Conservation (phyloP, 1,140 invertebrate genomes). For the Stegodyphus mimosarum region DNA sequence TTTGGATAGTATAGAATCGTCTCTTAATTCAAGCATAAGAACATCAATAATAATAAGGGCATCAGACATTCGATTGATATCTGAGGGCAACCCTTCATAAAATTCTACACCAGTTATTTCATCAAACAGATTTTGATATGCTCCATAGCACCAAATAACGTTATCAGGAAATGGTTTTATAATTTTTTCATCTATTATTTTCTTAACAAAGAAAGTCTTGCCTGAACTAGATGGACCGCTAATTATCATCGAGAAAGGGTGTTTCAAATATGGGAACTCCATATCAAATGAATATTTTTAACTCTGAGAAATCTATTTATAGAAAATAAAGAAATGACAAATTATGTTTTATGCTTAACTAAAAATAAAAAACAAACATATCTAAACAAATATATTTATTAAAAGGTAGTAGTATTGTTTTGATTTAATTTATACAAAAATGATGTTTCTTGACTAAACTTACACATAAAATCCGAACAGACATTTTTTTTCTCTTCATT, state of each 20-base stretch:
- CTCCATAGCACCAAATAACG: constrained; percentile 8
- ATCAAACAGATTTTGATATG: constrained; percentile 5
- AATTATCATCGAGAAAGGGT: neutral
- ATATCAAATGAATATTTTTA: neutral
- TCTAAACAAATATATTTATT: no score
- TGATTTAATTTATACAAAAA: no score
- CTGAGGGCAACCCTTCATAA: neutral
- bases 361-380: no score
- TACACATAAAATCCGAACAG: no score
- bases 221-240: neutral
- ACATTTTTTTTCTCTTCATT: no score
- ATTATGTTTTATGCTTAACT: no score
- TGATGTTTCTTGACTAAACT: no score
- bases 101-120: constrained; percentile 1
- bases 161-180: neutral
- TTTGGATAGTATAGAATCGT: neutral
- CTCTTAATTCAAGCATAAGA: constrained; percentile 11
- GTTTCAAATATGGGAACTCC: neutral
- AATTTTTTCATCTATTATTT: neutral
- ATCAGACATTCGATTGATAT: neutral
- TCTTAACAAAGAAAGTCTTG: neutral
- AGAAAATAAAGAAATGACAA: no score
- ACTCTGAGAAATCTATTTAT: no score
- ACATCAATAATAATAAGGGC: constrained; percentile 1
- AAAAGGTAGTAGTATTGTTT: no score